Conservation (phyloP, 2,888 invertebrate species). For the Linnaemya vulpina region DNA sequence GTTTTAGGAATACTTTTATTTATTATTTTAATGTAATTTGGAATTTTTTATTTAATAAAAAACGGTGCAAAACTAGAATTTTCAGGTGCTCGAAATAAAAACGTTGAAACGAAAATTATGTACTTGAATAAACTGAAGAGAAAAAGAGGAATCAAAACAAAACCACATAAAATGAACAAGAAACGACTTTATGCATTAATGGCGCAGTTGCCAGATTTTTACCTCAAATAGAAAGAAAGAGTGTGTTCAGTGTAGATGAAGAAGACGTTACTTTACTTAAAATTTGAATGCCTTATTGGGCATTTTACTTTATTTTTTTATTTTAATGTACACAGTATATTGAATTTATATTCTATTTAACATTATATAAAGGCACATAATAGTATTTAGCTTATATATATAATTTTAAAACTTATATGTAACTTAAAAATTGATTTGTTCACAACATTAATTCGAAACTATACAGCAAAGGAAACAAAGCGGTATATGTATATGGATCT, state of each 20-base stretch:
- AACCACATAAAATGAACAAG: constrained; percentile 58
- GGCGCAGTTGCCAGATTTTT: constrained; percentile 29
- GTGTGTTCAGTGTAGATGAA: constrained; percentile 41
- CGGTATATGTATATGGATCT: neutral
- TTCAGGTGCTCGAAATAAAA: constrained; percentile 71
- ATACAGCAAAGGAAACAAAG: constrained; percentile 18
- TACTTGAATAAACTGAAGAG: constrained; percentile 66
- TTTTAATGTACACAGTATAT: constrained; percentile 11
- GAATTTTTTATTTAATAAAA: constrained; percentile 58
- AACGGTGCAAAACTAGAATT: constrained; percentile 71
- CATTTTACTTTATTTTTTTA: constrained; percentile 56
- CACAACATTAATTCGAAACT: constrained; percentile 29
- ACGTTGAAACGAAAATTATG: constrained; percentile 68
- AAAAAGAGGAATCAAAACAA: constrained; percentile 69
- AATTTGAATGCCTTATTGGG: constrained; percentile 59
- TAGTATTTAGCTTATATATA: constrained; percentile 37
- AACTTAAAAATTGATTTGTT: constrained; percentile 35
- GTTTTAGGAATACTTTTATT: constrained; percentile 28
- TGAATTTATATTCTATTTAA: constrained; percentile 44
- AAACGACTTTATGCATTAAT: neutral
- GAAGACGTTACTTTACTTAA: constrained; percentile 28
- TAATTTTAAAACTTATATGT: constrained; percentile 33
- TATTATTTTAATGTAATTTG: constrained; percentile 44
- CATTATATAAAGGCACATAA: constrained; percentile 62
- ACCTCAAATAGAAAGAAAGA: neutral